Conservation (phyloP, 1,140 invertebrate species). For the Drosophila pallidifrons region DNA sequence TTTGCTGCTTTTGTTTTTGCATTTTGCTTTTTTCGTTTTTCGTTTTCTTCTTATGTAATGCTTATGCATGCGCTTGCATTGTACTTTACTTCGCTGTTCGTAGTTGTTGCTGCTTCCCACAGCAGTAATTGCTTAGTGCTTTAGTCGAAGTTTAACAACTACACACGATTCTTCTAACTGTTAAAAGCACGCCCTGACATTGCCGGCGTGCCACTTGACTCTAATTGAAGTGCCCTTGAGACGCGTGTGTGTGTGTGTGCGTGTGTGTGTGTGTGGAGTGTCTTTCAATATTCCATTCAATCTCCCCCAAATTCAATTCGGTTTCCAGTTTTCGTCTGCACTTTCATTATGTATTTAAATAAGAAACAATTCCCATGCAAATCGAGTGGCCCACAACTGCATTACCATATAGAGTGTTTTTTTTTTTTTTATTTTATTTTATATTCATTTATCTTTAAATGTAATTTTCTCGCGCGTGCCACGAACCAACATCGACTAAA, state of each 20-base stretch:
- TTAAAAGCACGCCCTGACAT: conserved; percentile 4
- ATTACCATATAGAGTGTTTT: conserved; percentile 75
- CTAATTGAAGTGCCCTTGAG: conserved; percentile 71
- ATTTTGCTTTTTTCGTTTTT: background rate
- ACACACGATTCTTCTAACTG: background rate
- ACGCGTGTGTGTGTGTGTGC: background rate
- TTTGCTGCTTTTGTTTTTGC: background rate
- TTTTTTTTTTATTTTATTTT: conserved; percentile 13
- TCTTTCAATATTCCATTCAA: conserved; percentile 36
- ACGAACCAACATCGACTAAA: conserved; percentile 31
- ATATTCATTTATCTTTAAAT: conserved; percentile 33
- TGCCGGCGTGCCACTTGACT: conserved; percentile 14
- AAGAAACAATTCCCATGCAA: conserved; percentile 56
- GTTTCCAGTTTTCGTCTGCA: conserved; percentile 31
- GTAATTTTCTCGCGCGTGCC: conserved; percentile 67
- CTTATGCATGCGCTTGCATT: conserved; percentile 55
- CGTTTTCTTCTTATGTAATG: conserved; percentile 57
- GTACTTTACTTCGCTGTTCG: conserved; percentile 24
- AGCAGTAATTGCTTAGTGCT: conserved; percentile 51
- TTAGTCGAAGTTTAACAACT: conserved; percentile 46
- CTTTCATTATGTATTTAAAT: conserved; percentile 39
- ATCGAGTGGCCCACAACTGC: conserved; percentile 29
- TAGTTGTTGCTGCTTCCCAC: conserved; percentile 25
- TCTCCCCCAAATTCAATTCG: conserved; percentile 19
- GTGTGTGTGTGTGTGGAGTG: background rate